Evolutionary conservation across 2,113 vertebrate species (phyloP).

Genomic region (Noturus placidus): DNA sequence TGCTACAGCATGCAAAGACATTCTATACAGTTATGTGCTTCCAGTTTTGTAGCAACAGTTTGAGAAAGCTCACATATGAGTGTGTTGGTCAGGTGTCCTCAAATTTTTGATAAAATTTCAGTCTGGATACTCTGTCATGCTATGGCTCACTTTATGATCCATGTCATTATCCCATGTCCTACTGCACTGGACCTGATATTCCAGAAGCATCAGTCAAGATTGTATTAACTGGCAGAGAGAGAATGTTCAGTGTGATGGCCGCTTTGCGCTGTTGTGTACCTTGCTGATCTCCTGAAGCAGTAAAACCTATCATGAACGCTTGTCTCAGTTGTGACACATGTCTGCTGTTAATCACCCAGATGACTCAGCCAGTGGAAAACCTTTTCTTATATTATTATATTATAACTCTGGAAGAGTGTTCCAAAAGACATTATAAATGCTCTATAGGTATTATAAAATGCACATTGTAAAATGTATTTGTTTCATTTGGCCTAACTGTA

Average conservation of each 20-base stretch:
- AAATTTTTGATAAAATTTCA: background rate
- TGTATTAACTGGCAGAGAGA: background rate
- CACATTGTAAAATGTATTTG: background rate
- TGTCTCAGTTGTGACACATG: constrained; percentile 1
- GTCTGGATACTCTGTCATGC: background rate
- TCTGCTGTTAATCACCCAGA: background rate
- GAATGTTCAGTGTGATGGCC: background rate
- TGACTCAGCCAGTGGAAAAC: background rate
- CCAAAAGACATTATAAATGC: background rate
- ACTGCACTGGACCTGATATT: background rate
- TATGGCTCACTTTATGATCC: background rate
- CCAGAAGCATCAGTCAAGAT: background rate
- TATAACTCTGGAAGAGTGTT: background rate
- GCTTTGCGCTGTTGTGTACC: background rate
- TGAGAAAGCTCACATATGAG: no score
- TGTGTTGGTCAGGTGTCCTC: no score
- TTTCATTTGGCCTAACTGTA: background rate
- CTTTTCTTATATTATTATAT: background rate
- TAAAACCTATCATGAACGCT: background rate
- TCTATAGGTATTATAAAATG: background rate
- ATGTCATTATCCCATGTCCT: background rate
- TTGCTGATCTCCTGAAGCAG: background rate
- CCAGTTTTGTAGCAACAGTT: no score
- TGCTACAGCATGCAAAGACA: no score
- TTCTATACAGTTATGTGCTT: no score